Evolutionary conservation across 2,888 invertebrate species (phyloP), one percentile per base, ranked within the genome.

Genomic region (Pyrrhia umbra): DNA sequence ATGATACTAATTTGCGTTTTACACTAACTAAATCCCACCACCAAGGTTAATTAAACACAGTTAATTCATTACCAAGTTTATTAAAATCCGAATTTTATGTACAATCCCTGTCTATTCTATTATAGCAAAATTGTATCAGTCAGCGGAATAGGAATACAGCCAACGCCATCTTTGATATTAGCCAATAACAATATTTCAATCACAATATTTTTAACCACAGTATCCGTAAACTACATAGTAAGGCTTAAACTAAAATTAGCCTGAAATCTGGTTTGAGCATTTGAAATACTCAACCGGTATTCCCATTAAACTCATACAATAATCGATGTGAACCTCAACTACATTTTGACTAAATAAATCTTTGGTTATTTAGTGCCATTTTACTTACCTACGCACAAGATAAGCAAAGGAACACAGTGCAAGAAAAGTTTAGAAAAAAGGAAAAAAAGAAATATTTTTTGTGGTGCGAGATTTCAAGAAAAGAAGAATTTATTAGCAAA

Each of bases 1-100:
- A 30, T 9, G 9, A 2, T 40, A 18, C 2, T 16, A 39, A 30
- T 10, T 5, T 37, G n/a, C n/a, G n/a, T n/a, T 42, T 13, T 42
- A 21, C 20, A 43, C 6, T 15, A 21, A 21, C 2, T 54, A 13
- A 21, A 49, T 20, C 27, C 85, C 86, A 58, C 4, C 78, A 87
- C 87, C 83, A 45, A 73, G 71, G 72, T 84, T 84, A 89, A 87
- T 77, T 34, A 86, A 88, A 88, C 75, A 72, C 77, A 70, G 55
- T 54, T 58, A 42, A 46, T 77, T 71, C 58, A 77, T 66, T 70
- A 73, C 55, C 62, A 61, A 57, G 60, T 88, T 88, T 86, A 88
- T 86, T 88, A 64, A 68, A 51, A 61, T 74, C 76, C 75, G 77
- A 70, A 73, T 74, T 34, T n/a, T 34, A 66, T 79, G 61, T 76